These are phyloP conservation scores for Diorhabda sublineata DNA, from an alignment of 1,140 invertebrate genomes.

Conservation along the genomic window DNA sequence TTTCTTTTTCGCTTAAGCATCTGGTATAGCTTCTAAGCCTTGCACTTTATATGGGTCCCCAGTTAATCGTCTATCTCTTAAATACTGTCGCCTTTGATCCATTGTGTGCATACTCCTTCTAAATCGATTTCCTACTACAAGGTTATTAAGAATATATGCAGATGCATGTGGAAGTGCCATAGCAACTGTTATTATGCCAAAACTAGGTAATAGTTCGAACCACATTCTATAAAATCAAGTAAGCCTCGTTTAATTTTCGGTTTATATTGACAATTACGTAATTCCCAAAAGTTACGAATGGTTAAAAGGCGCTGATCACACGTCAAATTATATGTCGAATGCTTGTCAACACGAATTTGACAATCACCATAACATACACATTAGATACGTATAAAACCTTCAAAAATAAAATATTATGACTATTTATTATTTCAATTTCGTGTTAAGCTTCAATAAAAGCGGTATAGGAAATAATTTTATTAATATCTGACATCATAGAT, in stretches of 20 bases:
- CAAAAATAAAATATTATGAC: no score
- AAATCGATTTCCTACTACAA: slow-evolving; percentile 52
- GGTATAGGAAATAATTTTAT: no score
- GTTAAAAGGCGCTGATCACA: no score
- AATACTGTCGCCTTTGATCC: slow-evolving; percentile 28
- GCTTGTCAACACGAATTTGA: no score
- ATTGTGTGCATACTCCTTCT: slow-evolving; percentile 22
- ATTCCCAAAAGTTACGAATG: no score
- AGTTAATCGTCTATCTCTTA: slow-evolving; percentile 29
- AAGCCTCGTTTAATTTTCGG: not conserved
- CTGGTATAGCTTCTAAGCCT: slow-evolving; percentile 53
- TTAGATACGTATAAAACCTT: no score
- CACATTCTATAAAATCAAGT: slow-evolving; percentile 51
- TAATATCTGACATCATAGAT: no score
- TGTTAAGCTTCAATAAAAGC: no score
- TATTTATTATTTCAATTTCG: no score
- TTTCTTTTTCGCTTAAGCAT: slow-evolving; percentile 41
- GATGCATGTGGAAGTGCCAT: slow-evolving; percentile 55
- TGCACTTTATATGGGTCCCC: slow-evolving; percentile 39
- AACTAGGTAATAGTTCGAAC: slow-evolving; percentile 61
- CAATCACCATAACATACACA: no score
- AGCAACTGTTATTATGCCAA: slow-evolving; percentile 53
- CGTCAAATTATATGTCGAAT: no score
- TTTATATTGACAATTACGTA: no score
- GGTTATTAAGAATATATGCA: slow-evolving; percentile 56